A percentile compares a stretch with the other conserved stretches of the same genome.
Conservation (phyloP, 2,113 vertebrate species). For the Tragelaphus imberbis region DNA sequence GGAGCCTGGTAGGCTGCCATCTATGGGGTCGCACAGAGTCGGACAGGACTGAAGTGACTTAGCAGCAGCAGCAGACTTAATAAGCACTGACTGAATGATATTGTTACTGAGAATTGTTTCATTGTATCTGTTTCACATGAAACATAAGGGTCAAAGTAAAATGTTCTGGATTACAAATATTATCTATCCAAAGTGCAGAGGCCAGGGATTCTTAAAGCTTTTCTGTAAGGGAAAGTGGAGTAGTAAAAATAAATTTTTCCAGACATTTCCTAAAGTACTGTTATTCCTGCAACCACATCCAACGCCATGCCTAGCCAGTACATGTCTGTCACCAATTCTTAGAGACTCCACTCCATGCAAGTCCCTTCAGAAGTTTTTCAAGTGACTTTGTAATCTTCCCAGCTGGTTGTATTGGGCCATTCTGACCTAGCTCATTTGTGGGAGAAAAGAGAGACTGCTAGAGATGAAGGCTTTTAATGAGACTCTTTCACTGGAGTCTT, state of each 20-base stretch:
- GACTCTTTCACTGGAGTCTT: slow-evolving; percentile 37
- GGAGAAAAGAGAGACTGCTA: slow-evolving; percentile 27
- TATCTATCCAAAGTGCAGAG: not conserved
- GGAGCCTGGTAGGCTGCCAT: too few relatives aligned
- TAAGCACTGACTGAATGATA: not conserved
- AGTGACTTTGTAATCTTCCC: not conserved
- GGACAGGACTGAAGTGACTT: too few relatives aligned
- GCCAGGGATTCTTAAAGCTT: not conserved
- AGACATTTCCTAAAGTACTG: not conserved
- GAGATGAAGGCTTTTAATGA: slow-evolving; percentile 60
- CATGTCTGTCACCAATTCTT: not conserved
- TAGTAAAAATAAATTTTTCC: not conserved
- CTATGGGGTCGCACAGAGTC: too few relatives aligned
- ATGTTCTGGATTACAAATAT: not conserved
- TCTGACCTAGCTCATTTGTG: slow-evolving; percentile 46
- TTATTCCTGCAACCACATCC: not conserved
- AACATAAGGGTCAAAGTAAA: not conserved
- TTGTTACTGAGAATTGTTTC: not conserved
- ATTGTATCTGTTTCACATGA: not conserved
- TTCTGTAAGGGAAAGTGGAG: not conserved
- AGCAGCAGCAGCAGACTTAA: not conserved
- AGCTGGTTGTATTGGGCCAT: not conserved
- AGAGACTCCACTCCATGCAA: not conserved
- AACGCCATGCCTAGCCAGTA: not conserved
- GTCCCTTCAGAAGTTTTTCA: not conserved